Base-by-base conservation (phyloP, 2,888 invertebrate species). In the Liposcelis brunnea region DNA sequence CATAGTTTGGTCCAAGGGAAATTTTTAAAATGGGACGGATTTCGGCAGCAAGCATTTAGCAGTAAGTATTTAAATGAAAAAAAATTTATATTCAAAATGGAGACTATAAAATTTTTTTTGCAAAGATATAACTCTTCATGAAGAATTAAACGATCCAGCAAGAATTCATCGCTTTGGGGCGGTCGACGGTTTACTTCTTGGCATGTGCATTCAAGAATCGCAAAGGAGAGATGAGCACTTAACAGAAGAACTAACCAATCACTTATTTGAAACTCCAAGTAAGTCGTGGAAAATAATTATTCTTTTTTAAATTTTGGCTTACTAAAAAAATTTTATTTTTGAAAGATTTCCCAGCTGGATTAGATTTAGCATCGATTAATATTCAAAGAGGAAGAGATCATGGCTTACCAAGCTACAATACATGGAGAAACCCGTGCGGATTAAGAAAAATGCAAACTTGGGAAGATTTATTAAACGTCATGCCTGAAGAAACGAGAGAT, bases 351-450 rank as follows among this genome's bases (percentile, higher is more conserved):
- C 71, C 72, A 16, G 84, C 82, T 53, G 84, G 90, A 0, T 77
- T 90, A 71, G 90, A 90, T 58, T 65, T 90, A 47, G 85, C 86
- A 0, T 82, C 90, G 0, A 77, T 90, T 45, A 90, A 90, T 55
- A 81, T 90, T 32, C 89, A 90, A 60, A 65, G 82, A 44, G 90
- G 85, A 0, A 69, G 90, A 26, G 90, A 90, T 59, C 90, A 90
- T 57, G 90, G 90, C 1, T 68, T 89, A 1, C 77, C 85, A 0
- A 69, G 81, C 0, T 90, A 87, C 57, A 79, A 80, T 0, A 61
- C 73, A 0, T 90, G 84, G 84, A 70, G 86, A 31, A 72, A 75
- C 50, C 81, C 84, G 0, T 87, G 87, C 57, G 82, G 83, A 0
- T 59, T 86, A 1, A 71, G 75, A 0, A 63, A 71, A 1, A 70